Conservation (phyloP, 2,113 vertebrate genomes). For the Eulemur rufifrons region DNA sequence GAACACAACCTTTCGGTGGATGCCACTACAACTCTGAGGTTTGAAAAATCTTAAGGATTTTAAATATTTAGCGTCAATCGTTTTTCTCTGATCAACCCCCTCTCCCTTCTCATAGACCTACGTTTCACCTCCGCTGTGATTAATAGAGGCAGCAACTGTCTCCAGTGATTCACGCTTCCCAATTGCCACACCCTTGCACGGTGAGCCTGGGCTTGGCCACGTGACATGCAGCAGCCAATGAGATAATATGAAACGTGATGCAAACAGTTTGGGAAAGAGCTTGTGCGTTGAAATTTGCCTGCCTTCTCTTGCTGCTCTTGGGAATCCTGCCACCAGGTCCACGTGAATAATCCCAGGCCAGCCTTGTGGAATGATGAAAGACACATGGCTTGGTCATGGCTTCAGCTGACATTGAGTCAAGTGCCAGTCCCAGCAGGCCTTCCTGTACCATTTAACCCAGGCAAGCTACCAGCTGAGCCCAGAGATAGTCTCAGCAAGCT, state of each 20-base stretch:
- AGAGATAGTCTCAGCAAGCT: background rate
- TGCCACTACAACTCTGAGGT: background rate
- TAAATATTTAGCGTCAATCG: background rate
- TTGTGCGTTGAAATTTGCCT: background rate
- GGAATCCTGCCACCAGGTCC: background rate
- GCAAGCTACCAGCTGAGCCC: background rate
- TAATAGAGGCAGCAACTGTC: background rate
- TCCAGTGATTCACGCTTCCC: background rate
- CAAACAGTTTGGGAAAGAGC: background rate
- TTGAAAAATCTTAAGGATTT: background rate
- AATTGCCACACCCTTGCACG: background rate
- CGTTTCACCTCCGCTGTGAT: background rate
- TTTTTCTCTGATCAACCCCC: background rate
- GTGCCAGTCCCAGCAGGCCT: background rate
- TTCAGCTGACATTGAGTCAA: background rate
- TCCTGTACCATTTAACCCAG: background rate
- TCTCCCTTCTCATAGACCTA: background rate
- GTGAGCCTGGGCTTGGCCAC: background rate
- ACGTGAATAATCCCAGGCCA: background rate
- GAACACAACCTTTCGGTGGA: background rate
- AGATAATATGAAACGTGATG: background rate
- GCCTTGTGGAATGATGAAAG: background rate
- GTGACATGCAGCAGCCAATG: background rate
- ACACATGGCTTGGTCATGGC: background rate
- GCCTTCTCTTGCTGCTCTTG: background rate